Base-by-base conservation (phyloP, 1,140 invertebrate species). In the Diploscapter pachys region DNA sequence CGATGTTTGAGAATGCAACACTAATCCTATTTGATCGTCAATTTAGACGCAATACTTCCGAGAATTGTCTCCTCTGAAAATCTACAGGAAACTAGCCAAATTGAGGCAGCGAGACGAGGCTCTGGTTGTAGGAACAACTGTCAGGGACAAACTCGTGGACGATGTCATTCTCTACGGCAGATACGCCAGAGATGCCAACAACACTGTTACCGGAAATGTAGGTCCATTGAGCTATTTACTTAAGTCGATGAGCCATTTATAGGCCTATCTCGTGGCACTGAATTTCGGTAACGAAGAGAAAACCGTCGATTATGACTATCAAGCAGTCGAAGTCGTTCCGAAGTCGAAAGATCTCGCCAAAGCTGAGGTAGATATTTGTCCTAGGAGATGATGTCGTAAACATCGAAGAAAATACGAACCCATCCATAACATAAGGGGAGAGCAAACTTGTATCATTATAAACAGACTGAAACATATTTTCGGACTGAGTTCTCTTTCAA, bases 71-170 rank as follows among this genome's bases (percentile, higher is more conserved):
- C 56, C 71, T 57, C 63, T 79, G 4, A 77, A 78, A 53, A 57
- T 79, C 52, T 79, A 75, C 72, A 66, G 67, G 3, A 79, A 79
- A 56, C 63, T 79, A 3, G 78, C 78, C 4, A 79, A 79, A 56
- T 77, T 79, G 6, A 71, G 78, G n/a, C 72, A 74, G 69, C 78
- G 78, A 50, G 77, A 77, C 48, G 78, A 79, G 50, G 78, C 72
- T 55, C 56, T 79, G 4, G 56, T 74, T 49, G 62, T 75, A 31
- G 78, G 78, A 9, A 72, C 74, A 54, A 78, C 68, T 53, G 57
- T 78, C 5, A 61, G 68, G 3, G 74, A 76, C 49, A 69, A 54
- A 2, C 65, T 76, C 11, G 57, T 72, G n/a, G 63, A 62, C 6
- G 64, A 76, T 31, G 70, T 72, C 4, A 66, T 76, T 57, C 48